Evolutionary conservation across 2,888 invertebrate species (phyloP).

Genomic region (Idaea dimidiata): DNA sequence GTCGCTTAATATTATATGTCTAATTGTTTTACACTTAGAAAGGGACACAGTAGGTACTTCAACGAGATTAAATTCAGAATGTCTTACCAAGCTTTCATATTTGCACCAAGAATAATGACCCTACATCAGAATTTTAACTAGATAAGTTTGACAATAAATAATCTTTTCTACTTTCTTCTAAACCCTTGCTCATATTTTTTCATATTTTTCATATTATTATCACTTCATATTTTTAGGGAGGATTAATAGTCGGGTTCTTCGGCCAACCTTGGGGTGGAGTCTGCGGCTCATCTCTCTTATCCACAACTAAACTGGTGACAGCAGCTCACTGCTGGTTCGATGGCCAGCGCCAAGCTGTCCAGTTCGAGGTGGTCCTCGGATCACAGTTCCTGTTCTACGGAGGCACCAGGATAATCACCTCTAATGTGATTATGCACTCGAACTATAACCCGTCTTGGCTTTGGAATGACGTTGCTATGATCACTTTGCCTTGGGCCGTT

Average conservation of each 20-base stretch:
- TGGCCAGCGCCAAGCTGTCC: constrained; percentile 40
- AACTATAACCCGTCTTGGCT: constrained; percentile 36
- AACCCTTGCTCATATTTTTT: no score
- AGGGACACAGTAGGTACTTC: no score
- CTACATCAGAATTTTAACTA: no score
- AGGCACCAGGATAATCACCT: constrained; percentile 46
- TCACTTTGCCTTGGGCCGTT: constrained; percentile 42
- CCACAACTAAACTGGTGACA: constrained; percentile 45
- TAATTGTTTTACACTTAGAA: no score
- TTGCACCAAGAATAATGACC: no score
- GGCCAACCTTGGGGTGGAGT: constrained; percentile 42
- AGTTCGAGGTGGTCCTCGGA: constrained; percentile 51
- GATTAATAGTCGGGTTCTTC: constrained; percentile 47
- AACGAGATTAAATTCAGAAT: no score
- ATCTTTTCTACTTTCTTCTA: no score
- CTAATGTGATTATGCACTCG: constrained; percentile 45
- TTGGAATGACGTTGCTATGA: constrained; percentile 53
- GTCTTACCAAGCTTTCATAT: no score
- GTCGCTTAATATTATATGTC: no score
- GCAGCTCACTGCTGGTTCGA: constrained; percentile 64
- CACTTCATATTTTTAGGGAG: constrained; percentile 38
- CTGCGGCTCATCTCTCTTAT: constrained; percentile 51
- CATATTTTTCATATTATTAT: neutral
- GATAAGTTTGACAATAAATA: no score
- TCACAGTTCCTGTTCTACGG: constrained; percentile 47